Evolutionary conservation across 2,888 invertebrate genomes (phyloP).

Genomic region (Argynnis bischoffii): DNA sequence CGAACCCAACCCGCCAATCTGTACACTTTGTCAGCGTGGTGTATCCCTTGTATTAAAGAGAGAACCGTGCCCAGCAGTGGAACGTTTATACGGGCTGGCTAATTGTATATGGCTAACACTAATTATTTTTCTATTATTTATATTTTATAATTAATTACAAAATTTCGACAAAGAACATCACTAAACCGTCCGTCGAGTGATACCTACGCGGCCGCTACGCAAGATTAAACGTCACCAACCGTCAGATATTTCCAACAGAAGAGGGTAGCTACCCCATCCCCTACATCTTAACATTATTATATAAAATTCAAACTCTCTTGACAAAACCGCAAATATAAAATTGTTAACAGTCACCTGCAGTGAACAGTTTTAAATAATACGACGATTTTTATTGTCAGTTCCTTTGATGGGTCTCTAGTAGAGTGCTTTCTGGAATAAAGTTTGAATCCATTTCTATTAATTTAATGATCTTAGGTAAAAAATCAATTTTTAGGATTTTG

Average conservation of each 20-base stretch:
- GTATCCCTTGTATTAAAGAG: no score
- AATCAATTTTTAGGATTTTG: no score
- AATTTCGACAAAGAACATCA: constrained; percentile 43
- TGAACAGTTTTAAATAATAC: constrained; percentile 53
- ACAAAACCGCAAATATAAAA: constrained; percentile 27
- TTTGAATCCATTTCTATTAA: no score
- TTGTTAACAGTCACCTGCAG: constrained; percentile 66
- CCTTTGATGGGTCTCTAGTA: constrained; percentile 5
- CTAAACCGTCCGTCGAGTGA: constrained; percentile 67
- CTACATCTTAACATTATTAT: constrained; percentile 42
- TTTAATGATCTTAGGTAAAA: no score
- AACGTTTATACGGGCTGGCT: no score
- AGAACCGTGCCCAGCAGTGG: no score
- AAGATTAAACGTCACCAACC: constrained; percentile 82
- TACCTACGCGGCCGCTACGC: constrained; percentile 74
- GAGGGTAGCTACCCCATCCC: constrained; percentile 41
- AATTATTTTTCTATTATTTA: not conserved
- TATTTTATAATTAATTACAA: not conserved
- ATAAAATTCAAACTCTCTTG: constrained; percentile 46
- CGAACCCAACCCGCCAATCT: no score
- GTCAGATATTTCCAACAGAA: constrained; percentile 59
- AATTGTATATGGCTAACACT: not conserved
- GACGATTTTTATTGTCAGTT: constrained; percentile 28
- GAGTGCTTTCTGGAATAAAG: not conserved
- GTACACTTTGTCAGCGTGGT: no score